Conservation (phyloP, 2,113 vertebrate species). For the Burhinus oedicnemus region DNA sequence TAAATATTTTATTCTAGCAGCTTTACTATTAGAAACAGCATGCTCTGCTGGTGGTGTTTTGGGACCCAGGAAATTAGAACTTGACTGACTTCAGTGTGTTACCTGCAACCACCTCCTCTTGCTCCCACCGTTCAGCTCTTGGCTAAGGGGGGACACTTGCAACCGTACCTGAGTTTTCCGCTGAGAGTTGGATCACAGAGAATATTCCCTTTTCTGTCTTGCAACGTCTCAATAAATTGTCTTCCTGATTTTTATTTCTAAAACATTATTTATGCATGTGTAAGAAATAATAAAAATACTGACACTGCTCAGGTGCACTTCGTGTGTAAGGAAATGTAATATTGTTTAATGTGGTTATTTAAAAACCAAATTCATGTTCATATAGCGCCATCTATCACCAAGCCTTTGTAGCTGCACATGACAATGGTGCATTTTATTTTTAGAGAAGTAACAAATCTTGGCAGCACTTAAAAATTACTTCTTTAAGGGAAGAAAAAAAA, state of each 20-base stretch:
- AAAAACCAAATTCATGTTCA: background rate
- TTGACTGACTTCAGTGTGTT: background rate
- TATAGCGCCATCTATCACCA: slow-evolving; percentile 21
- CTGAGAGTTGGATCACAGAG: background rate
- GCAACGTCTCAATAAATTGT: rapidly evolving
- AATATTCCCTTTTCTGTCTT: background rate
- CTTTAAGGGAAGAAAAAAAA: background rate
- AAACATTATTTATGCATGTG: background rate
- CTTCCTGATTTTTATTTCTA: background rate
- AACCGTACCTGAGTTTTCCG: rapidly evolving
- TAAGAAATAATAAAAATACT: background rate
- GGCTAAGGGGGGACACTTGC: background rate
- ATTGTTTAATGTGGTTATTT: background rate
- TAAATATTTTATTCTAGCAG: background rate
- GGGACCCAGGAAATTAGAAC: background rate
- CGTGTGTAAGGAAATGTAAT: background rate
- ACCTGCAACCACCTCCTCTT: background rate
- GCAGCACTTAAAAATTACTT: background rate
- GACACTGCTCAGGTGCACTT: background rate
- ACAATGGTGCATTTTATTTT: rapidly evolving
- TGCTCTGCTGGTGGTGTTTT: background rate
- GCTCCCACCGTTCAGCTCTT: background rate
- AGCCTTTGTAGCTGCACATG: background rate
- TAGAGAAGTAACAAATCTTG: background rate
- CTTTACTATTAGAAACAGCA: background rate